phyloP scores from a whole-genome alignment of 2,888 invertebrate genomes.

The Seira musarum region DNA sequence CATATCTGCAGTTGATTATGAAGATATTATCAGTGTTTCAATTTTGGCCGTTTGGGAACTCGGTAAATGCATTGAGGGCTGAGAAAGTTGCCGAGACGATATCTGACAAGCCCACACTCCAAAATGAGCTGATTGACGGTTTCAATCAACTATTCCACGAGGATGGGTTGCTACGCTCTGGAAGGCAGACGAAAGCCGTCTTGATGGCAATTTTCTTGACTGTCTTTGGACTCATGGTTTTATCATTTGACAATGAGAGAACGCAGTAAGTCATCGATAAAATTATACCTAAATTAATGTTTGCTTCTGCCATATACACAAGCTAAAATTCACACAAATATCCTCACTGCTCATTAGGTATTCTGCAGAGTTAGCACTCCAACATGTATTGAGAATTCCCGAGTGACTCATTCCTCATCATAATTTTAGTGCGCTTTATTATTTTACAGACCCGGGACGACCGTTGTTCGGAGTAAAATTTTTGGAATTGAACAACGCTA shows the following conservation, averaged over 20 bases:
- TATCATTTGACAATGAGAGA: constrained; percentile 37
- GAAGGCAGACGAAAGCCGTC: constrained; percentile 28
- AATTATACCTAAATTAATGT: neutral
- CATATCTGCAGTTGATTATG: no score
- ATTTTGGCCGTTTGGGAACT: neutral
- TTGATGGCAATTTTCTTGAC: constrained; percentile 28
- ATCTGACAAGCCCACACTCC: neutral
- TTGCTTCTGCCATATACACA: no score
- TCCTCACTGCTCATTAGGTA: no score
- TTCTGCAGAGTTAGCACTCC: no score
- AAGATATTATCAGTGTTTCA: no score
- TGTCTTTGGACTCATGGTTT: constrained; percentile 33
- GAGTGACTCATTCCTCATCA: no score
- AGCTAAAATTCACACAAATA: no score
- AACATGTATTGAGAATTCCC: no score
- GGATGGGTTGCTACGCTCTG: neutral
- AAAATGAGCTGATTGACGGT: neutral
- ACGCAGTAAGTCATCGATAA: constrained; percentile 22
- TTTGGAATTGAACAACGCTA: constrained; percentile 64
- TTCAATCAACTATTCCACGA: neutral
- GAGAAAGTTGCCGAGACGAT: neutral
- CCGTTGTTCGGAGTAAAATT: constrained; percentile 53
- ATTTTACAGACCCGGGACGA: constrained; percentile 38
- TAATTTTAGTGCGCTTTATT: neutral
- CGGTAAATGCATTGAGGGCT: neutral